Base-by-base conservation (phyloP, 2,888 invertebrate species). In the Troides aeacus region DNA sequence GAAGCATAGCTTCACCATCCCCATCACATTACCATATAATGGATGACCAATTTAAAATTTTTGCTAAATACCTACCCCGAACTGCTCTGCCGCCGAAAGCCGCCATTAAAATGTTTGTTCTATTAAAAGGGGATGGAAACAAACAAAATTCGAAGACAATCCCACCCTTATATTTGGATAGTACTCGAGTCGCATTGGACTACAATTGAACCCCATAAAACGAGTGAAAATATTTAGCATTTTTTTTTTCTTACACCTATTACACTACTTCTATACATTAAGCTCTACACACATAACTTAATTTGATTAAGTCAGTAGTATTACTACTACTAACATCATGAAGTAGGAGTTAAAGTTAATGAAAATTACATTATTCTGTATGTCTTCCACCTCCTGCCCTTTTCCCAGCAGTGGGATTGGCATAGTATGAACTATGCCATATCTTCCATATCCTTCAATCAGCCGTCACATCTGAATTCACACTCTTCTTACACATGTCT, bases 81-180 rank as follows among this genome's bases (percentile, higher is more conserved):
- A 30, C 30, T 30, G 70, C 61, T 69, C 7, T 30, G 21, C 21
- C 42, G 70, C 68, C 66, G 66, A 69, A 69, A 73, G 73, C 75
- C 72, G 77, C 88, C 86, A 88, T 88, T 86, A 86, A 76, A 76
- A 75, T 89, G 89, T 89, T 89, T 89, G 87, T 82, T 88, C 82
- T 83, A 85, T 88, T 89, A 89, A 86, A 88, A 88, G 86, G 89
- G 87, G 82, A 84, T 81, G 81, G 82, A 82, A 82, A 85, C 85
- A 87, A 86, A 86, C 84, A 85, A 73, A 72, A 65, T 66, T 60
- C 71, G 64, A 62, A 71, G 69, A 78, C 76, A 79, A 79, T 77
- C 77, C 81, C 82, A 81, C 81, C 82, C 82, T 81, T 77, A 75
- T 87, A 83, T 86, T 84, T 86, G 82, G 79, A 75, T 74, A 80